These are phyloP conservation scores for Drosophila recens DNA, from an alignment of 2,888 invertebrate genomes.

Conservation along the genomic window DNA sequence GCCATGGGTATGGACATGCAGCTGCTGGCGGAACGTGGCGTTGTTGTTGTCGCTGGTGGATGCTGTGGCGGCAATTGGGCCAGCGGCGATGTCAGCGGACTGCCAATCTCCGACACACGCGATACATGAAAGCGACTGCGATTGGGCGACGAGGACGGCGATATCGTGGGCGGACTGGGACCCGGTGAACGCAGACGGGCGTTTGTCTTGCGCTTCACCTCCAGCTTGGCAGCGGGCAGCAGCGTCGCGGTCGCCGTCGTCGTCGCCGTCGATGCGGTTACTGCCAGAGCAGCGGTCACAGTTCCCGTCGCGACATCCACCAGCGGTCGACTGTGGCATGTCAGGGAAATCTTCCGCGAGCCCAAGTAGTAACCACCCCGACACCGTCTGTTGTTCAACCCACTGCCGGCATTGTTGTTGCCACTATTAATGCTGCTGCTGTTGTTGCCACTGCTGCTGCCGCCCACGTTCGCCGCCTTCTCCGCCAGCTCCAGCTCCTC, in stretches of 20 bases:
- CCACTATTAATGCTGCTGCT: constrained; percentile 30
- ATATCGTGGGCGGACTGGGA: constrained; percentile 88
- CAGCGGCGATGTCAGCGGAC: constrained; percentile 81
- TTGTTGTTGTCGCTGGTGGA: constrained; percentile 54
- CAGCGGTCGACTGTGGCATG: constrained; percentile 88
- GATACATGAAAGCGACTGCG: constrained; percentile 86
- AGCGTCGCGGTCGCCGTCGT: constrained; percentile 66
- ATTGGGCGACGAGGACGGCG: constrained; percentile 89
- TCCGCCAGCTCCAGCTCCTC: constrained; percentile 67
- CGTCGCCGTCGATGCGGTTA: constrained; percentile 55
- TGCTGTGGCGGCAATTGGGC: constrained; percentile 71
- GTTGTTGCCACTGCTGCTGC: constrained; percentile 10
- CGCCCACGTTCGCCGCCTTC: constrained; percentile 66
- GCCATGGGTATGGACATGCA: constrained; percentile 70
- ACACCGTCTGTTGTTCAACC: constrained; percentile 57
- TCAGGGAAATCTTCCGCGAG: constrained; percentile 90
- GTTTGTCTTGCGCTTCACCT: constrained; percentile 84
- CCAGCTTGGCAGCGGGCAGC: constrained; percentile 79
- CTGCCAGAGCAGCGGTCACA: constrained; percentile 56
- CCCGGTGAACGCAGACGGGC: constrained; percentile 89
- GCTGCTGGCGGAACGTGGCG: constrained; percentile 64
- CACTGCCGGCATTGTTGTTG: constrained; percentile 14
- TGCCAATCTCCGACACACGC: constrained; percentile 82
- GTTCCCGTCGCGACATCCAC: constrained; percentile 85
- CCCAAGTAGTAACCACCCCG: constrained; percentile 84